Percentiles rank a stretch among this genome's conserved stretches.
Evolutionary conservation across 2,888 invertebrate genomes (phyloP).

Genomic region (Theretra japonica): DNA sequence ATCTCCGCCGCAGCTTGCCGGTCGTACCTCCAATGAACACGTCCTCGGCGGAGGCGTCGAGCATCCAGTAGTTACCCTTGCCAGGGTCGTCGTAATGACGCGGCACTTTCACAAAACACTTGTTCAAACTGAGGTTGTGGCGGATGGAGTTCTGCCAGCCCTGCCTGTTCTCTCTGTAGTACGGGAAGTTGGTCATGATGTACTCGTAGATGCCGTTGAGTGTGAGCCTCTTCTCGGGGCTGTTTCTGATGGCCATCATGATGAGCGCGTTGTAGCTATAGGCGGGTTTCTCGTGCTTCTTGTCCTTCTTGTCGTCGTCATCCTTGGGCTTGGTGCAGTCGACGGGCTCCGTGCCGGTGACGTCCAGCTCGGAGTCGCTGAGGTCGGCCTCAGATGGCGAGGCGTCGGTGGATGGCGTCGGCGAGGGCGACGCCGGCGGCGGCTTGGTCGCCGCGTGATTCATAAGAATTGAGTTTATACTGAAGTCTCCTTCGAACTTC

Average conservation of each 20-base stretch:
- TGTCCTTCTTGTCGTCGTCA: slow-evolving; percentile 73
- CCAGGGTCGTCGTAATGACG: slow-evolving; percentile 99
- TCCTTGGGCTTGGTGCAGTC: slow-evolving; percentile 87
- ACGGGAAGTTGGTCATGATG: slow-evolving; percentile 99
- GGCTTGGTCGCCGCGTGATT: slow-evolving; percentile 76
- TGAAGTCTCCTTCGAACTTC: slow-evolving; percentile 89
- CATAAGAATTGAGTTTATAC: slow-evolving; percentile 91
- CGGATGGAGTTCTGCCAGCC: slow-evolving; percentile 99
- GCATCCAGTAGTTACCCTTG: slow-evolving; percentile 99
- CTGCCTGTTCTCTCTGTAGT: slow-evolving; percentile 98
- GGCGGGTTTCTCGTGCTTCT: slow-evolving; percentile 96
- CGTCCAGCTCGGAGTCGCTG: slow-evolving; percentile 90
- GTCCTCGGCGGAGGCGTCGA: slow-evolving; percentile 99
- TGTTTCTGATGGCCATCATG: slow-evolving; percentile 99
- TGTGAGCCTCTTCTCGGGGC: slow-evolving; percentile 96
- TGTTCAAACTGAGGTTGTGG: slow-evolving; percentile 98
- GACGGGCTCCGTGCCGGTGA: slow-evolving; percentile 90
- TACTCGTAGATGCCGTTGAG: slow-evolving; percentile 99
- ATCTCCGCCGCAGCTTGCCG: slow-evolving; percentile 94
- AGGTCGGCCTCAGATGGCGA: slow-evolving; percentile 73
- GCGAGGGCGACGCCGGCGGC: slow-evolving; percentile 75
- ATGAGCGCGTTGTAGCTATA: slow-evolving; percentile 99
- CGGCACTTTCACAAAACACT: slow-evolving; percentile 99
- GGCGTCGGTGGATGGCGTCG: slow-evolving; percentile 70
- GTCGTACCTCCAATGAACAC: slow-evolving; percentile 99